A percentile compares a stretch with the other conserved stretches of the same genome.
Conservation (phyloP, 92 coral and sea anemone genomes). For the Isaurus tuberculatus region DNA sequence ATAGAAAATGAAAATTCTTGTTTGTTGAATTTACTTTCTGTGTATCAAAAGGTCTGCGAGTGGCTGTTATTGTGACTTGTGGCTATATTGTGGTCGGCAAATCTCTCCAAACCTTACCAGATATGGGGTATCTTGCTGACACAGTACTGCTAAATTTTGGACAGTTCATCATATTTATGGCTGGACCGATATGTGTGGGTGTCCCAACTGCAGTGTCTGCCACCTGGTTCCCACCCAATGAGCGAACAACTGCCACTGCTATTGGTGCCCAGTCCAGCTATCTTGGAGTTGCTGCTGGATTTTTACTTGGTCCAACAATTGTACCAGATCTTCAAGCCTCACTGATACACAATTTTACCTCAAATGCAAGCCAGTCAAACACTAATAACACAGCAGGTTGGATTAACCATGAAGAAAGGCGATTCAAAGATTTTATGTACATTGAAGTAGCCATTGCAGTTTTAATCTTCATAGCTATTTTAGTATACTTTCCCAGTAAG, state of each 20-base stretch:
- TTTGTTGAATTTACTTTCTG: background rate
- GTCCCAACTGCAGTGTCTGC: conserved; percentile 31
- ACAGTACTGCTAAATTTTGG: conserved; percentile 30
- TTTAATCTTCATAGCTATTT: conserved; percentile 30
- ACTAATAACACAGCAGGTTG: background rate
- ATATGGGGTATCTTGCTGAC: background rate
- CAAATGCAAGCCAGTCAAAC: background rate
- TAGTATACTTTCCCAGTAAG: conserved; percentile 73
- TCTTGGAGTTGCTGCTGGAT: conserved; percentile 19
- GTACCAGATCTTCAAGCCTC: background rate
- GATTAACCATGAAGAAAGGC: background rate
- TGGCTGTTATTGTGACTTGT: conserved; percentile 14
- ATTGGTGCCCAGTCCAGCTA: conserved; percentile 28
- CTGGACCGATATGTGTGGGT: conserved; percentile 35
- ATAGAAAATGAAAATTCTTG: too few relatives aligned
- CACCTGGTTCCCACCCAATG: conserved; percentile 26
- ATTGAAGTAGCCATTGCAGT: conserved; percentile 42
- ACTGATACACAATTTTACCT: background rate
- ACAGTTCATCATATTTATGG: conserved; percentile 25
- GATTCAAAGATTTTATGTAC: conserved; percentile 46
- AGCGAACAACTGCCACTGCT: conserved; percentile 34
- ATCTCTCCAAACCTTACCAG: conserved; percentile 22
- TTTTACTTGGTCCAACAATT: conserved; percentile 18
- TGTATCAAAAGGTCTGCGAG: conserved; percentile 32
- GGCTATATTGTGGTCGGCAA: conserved; percentile 26